Percentiles rank a stretch among this genome's conserved stretches.
phyloP scores from a whole-genome alignment of 1,140 invertebrate genomes.

The Lutraria rhynchaena region DNA sequence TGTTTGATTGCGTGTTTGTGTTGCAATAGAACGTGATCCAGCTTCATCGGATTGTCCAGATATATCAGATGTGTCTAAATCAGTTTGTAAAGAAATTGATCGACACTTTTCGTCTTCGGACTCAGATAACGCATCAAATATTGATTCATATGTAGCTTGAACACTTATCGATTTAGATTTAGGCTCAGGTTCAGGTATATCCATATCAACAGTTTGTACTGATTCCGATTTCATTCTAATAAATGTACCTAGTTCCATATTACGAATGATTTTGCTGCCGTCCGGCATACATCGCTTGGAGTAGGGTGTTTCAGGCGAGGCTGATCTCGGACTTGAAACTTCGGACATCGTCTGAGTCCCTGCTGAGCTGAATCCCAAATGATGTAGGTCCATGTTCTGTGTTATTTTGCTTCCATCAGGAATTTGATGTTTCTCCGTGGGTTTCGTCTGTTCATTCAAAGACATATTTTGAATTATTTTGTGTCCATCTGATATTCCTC shows the following conservation, averaged over 20 bases:
- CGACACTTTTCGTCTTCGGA: neutral
- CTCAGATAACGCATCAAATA: no score
- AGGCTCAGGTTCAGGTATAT: no score
- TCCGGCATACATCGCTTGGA: neutral
- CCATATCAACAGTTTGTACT: neutral
- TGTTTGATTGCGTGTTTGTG: neutral
- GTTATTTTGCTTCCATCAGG: constrained; percentile 8
- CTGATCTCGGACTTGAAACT: constrained; percentile 14
- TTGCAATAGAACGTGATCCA: neutral
- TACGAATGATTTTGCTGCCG: constrained; percentile 29
- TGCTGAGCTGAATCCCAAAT: neutral
- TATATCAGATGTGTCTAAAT: neutral
- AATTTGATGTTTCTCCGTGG: neutral
- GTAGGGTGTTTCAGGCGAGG: constrained; percentile 1
- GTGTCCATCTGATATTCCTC: constrained; percentile 7
- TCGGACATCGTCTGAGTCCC: constrained; percentile 13
- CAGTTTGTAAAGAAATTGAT: constrained; percentile 9
- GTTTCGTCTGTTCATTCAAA: constrained; percentile 10
- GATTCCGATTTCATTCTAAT: neutral
- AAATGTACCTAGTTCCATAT: constrained; percentile 6
- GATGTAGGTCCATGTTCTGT: constrained; percentile 16
- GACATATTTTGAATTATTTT: constrained; percentile 32
- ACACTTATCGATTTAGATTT: no score
- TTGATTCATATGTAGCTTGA: no score
- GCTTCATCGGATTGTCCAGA: neutral